phyloP scores from a whole-genome alignment of 2,797 vertebrate genomes.

The Apodemus agrarius region DNA sequence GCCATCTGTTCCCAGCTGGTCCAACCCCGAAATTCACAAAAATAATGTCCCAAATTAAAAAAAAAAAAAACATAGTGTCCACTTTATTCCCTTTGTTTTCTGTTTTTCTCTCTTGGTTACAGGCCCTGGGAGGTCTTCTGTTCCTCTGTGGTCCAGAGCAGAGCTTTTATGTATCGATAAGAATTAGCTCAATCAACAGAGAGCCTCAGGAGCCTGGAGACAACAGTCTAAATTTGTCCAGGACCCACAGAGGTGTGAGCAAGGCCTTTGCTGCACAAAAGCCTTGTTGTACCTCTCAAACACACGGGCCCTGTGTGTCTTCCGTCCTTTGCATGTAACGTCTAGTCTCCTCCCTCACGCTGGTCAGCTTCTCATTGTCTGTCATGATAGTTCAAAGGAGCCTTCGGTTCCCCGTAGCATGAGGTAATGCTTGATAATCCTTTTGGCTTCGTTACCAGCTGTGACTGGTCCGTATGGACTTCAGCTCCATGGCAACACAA shows the following conservation, averaged over 20 bases:
- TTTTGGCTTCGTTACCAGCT: background rate
- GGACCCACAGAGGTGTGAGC: background rate
- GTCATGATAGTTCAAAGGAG: background rate
- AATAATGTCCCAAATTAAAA: too few species aligned
- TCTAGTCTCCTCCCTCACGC: background rate
- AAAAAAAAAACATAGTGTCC: background rate
- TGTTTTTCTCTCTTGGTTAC: background rate
- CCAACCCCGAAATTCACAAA: background rate
- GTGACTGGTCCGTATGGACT: background rate
- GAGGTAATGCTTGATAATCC: background rate
- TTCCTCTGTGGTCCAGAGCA: background rate
- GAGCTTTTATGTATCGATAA: background rate
- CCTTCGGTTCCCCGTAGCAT: background rate
- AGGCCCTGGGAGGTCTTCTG: background rate
- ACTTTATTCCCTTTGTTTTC: background rate
- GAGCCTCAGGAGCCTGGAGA: background rate
- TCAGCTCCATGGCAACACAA: background rate
- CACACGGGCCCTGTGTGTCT: background rate
- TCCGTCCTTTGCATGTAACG: background rate
- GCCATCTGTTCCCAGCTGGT: background rate
- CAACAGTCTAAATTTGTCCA: background rate
- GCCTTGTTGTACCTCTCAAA: background rate
- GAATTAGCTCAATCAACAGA: background rate
- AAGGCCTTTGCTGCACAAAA: background rate
- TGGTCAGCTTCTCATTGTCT: background rate